A percentile compares a stretch with the other conserved stretches of the same genome.
These are phyloP conservation scores for Trichoplusia ni DNA, from an alignment of 1,140 invertebrate genomes.

Conservation along the genomic window DNA sequence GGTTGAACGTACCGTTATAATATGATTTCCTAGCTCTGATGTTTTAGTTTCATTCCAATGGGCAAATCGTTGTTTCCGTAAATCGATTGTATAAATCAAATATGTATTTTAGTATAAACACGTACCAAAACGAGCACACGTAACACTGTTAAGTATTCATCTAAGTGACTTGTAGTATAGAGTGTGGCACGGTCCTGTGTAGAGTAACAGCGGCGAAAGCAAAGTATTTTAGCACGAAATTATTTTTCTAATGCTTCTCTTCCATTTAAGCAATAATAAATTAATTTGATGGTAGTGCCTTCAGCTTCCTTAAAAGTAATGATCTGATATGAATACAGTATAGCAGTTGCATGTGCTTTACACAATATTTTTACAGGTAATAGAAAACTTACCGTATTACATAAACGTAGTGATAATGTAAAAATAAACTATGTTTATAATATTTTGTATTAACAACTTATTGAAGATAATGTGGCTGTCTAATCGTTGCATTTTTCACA, in stretches of 20 bases:
- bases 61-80: conserved; percentile 46
- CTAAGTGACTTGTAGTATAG: conserved; percentile 44
- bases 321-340: conserved; percentile 66
- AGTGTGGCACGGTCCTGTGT: conserved; percentile 54
- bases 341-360: conserved; percentile 76
- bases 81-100: conserved; percentile 32
- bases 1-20: conserved; percentile 16
- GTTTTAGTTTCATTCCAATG: conserved; percentile 52
- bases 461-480: conserved; percentile 74
- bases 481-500: conserved; percentile 77
- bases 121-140: conserved; percentile 32
- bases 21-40: conserved; percentile 20
- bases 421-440: conserved; percentile 68
- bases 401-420: conserved; percentile 74
- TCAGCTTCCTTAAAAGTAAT: conserved; percentile 74
- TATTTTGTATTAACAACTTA: conserved; percentile 73
- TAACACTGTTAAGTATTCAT: conserved; percentile 42
- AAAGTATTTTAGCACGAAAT: conserved; percentile 64
- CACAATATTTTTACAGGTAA: conserved; percentile 79
- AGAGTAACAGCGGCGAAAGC: conserved; percentile 57
- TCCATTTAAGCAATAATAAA: conserved; percentile 73
- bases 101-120: conserved; percentile 36
- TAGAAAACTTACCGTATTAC: conserved; percentile 77
- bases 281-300: conserved; percentile 79
- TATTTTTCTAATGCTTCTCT: conserved; percentile 76